Conservation (phyloP, 2,888 invertebrate genomes). For the Calameuta idolon region DNA sequence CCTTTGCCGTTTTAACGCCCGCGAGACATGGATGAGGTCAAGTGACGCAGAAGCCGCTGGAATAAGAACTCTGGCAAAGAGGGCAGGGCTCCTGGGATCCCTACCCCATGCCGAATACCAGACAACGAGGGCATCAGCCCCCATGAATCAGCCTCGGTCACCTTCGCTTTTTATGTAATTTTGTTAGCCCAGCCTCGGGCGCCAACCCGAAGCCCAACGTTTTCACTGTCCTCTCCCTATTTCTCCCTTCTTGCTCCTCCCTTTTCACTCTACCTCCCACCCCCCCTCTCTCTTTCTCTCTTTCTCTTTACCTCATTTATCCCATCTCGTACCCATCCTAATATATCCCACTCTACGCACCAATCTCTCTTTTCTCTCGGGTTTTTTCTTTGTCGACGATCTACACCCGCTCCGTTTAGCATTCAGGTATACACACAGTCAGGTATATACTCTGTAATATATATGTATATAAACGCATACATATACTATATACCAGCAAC, state of each 20-base stretch:
- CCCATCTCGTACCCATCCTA: neutral
- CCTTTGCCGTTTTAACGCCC: too few relatives aligned
- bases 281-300: neutral
- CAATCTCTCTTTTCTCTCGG: too few relatives aligned
- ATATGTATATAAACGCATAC: too few relatives aligned
- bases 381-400: too few relatives aligned
- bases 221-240: too few relatives aligned
- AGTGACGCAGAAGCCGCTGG: constrained; percentile 3
- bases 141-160: constrained; percentile 61
- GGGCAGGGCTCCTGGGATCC: constrained; percentile 23
- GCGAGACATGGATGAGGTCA: too few relatives aligned
- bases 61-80: neutral
- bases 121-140: constrained; percentile 64
- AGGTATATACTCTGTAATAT: too few relatives aligned
- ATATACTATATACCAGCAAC: neutral
- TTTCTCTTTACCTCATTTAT: neutral
- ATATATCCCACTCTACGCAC: too few relatives aligned
- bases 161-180: constrained; percentile 64
- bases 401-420: too few relatives aligned
- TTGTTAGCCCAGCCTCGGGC: constrained; percentile 45
- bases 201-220: too few relatives aligned
- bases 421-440: too few relatives aligned
- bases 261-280: too few relatives aligned
- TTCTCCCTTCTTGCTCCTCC: constrained; percentile 1
- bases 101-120: constrained; percentile 49